Evolutionary conservation across 1,140 invertebrate species (phyloP), one percentile per base, ranked within the genome.

Genomic region (Proctacanthus coquilletti): DNA sequence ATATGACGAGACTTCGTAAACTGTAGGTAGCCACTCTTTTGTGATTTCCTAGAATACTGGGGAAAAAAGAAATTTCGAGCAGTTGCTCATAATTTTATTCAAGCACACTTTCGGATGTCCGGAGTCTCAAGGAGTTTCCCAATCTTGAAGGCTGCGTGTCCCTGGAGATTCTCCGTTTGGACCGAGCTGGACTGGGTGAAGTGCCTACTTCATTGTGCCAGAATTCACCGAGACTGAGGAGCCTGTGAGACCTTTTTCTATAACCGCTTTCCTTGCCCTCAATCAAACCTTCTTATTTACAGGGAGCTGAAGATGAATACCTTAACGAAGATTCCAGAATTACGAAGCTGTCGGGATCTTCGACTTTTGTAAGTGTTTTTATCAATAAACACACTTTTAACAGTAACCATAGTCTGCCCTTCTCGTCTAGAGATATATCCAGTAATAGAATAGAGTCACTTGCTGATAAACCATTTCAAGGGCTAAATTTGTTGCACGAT

Each of bases 251-350:
- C 6, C 21, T 14, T 11, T 8, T 29, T 2, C 10, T 32, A 17
- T 21, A 15, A 11, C n/a, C 6, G 5, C 17, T 11, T 14, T 32
- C n/a, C 5, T 32, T 32, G 17, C 13, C 13, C 30, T 13, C 13
- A n/a, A 21, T 23, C 4, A 19, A 20, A 18, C 18, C 35, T 30
- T 11, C 21, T 42, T 30, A 14, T 9, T 72, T 71, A 39, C 66
- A 91, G 86, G 52, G 84, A 89, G 60, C 60, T 91, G 43, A 84
- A 85, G 58, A 80, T 76, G 21, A 93, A 92, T 62, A 65, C 68
- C 45, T 63, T 92, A 41, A 71, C 65, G 20, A 58, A 59, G 40
- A 62, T 88, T 45, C 84, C 84, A 19, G 71, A 78, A 49, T 68
- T 89, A 42, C 68, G 63, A 41, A 68, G 72, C 35, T 88, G 84